Base-by-base conservation (phyloP, 2,888 invertebrate genomes). In the Camptogramma bilineatum region DNA sequence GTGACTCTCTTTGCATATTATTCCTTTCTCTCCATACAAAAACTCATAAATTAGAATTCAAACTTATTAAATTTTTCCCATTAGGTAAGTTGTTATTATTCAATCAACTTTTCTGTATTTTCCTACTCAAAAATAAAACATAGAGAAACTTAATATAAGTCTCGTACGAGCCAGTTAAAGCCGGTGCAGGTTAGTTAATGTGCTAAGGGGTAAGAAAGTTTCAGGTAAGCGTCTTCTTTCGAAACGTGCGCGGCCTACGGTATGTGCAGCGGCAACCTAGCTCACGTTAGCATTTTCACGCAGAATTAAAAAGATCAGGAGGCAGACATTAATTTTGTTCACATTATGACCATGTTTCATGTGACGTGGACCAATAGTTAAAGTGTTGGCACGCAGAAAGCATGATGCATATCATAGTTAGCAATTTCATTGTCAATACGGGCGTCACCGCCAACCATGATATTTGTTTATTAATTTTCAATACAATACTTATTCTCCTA, bases 201-300 rank as follows among this genome's bases (percentile, higher is more conserved):
- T 87, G 90, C 87, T 88, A 89, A 91, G 88, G 87, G 90, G 86
- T 87, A 88, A 80, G 85, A 86, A 90, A 91, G 86, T 90, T 91
- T 89, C 90, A 90, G 90, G 91, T 91, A 89, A 90, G 91, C 91
- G 90, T 87, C 89, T 91, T 90, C 90, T 87, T 85, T 85, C 79
- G 80, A 73, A 69, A 91, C 92, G 92, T 92, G 92, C 89, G 78
- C 84, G 59, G 92, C 85, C 80, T 92, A 81, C 84, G 73, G 74
- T 80, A 82, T 64, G 48, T 56, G 21, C 4, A 42, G 42, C 42
- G 55, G 21, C 1, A 42, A 21, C 28, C 52, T 24, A 48, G 39
- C 55, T 52, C 42, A 52, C 13, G 24, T 31, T 51, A 13, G 44
- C 46, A 55, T 46, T 24, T 63, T 52, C 24, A 58, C 50, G 48